A percentile compares a stretch with the other conserved stretches of the same genome.
phyloP scores from a whole-genome alignment of 2,888 invertebrate species.

The Lottia gigantea region DNA sequence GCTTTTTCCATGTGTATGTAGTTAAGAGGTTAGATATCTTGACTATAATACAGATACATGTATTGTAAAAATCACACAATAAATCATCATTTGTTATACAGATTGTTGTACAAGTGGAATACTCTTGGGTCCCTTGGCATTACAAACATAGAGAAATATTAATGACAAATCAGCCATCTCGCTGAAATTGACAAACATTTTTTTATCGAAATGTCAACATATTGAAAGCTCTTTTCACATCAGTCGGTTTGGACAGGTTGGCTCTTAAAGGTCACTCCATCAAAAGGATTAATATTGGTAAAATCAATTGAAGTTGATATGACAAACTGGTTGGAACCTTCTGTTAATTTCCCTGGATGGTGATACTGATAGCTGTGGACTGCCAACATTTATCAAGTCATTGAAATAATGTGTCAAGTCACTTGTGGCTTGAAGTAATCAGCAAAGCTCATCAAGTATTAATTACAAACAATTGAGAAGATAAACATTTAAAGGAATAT shows the following conservation, averaged over 20 bases:
- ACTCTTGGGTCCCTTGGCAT: no score
- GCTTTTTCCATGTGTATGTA: no score
- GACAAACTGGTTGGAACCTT: neutral
- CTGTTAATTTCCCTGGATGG: neutral
- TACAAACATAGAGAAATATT: no score
- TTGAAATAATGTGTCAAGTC: slow-evolving; percentile 1
- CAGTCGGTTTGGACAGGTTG: neutral
- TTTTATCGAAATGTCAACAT: no score
- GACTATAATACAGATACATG: no score
- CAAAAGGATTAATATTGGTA: slow-evolving; percentile 4
- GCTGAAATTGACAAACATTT: no score
- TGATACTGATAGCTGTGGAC: neutral
- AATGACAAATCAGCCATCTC: no score
- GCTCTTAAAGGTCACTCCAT: neutral
- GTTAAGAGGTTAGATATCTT: no score
- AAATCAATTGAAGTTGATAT: slow-evolving; percentile 8
- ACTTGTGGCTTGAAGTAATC: neutral
- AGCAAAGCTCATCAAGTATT: slow-evolving; percentile 1
- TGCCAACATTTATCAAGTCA: neutral
- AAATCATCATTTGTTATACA: no score
- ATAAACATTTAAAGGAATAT: neutral
- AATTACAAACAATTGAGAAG: slow-evolving; percentile 1
- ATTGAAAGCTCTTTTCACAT: no score
- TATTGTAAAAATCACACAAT: no score
- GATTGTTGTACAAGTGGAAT: no score